These are phyloP conservation scores for Columba guinea DNA, from an alignment of 2,797 vertebrate species.

Conservation along the genomic window DNA sequence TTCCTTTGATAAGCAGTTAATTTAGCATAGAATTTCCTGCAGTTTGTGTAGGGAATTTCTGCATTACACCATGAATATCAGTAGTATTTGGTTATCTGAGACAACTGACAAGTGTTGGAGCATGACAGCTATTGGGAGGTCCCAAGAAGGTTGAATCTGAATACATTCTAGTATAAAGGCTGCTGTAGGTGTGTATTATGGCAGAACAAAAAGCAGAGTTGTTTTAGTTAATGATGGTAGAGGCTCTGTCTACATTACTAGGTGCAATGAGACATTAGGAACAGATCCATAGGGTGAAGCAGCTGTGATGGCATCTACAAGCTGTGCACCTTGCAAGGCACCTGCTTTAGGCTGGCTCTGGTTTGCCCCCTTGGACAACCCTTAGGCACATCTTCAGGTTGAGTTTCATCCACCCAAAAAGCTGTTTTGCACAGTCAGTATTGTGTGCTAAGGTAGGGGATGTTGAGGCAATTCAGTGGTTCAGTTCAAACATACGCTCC, in stretches of 20 bases:
- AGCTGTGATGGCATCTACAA: not conserved
- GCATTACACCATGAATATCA: not conserved
- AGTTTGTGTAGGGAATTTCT: constrained; percentile 23
- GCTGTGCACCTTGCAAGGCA: not conserved
- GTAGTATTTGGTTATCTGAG: constrained; percentile 18
- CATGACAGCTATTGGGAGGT: constrained; percentile 21
- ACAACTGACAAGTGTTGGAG: constrained; percentile 9
- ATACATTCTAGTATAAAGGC: not conserved
- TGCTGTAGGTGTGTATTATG: not conserved
- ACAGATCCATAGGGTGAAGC: not conserved
- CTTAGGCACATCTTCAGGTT: rapidly evolving
- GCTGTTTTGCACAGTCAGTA: not conserved
- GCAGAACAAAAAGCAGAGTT: not conserved
- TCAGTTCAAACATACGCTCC: not conserved
- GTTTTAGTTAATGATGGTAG: not conserved
- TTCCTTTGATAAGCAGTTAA: constrained; percentile 53
- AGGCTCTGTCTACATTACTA: not conserved
- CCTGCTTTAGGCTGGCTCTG: not conserved
- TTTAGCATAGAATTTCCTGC: constrained; percentile 42
- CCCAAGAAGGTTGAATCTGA: not conserved
- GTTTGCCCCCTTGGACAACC: not conserved
- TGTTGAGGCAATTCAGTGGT: not conserved
- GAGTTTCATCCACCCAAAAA: not conserved
- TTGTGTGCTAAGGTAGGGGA: not conserved
- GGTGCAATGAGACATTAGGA: not conserved